Conservation (phyloP, 2,797 vertebrate genomes). For the Dallia pectoralis region DNA sequence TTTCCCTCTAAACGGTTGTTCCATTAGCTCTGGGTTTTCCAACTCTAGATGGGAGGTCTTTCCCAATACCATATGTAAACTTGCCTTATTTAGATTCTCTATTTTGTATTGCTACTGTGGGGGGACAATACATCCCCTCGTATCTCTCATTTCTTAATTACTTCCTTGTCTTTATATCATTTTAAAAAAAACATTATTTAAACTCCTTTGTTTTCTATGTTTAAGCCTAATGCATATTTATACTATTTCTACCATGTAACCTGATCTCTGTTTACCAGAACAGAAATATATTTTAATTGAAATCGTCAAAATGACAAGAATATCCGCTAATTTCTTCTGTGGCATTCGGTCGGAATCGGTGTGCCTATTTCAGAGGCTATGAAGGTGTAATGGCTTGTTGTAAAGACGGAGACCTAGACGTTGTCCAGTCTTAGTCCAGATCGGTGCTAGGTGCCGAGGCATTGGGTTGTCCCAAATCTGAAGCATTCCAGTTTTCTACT, state of each 20-base stretch:
- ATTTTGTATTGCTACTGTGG: slow-evolving; percentile 33
- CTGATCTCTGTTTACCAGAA: neutral
- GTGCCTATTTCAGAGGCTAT: neutral
- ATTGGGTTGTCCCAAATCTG: slow-evolving; percentile 33
- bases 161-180: slow-evolving; percentile 30
- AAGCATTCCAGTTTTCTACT: slow-evolving; percentile 69
- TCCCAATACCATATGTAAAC: slow-evolving; percentile 13
- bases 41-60: slow-evolving; percentile 23
- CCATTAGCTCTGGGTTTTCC: slow-evolving; percentile 6
- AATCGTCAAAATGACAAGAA: neutral
- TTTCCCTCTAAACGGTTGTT: slow-evolving; percentile 4
- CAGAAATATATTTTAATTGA: neutral
- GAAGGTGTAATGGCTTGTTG: neutral
- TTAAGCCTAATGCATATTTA: slow-evolving; percentile 13
- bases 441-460: slow-evolving; percentile 18
- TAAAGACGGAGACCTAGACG: slow-evolving; percentile 1
- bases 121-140: neutral
- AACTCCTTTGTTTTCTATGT: slow-evolving; percentile 18
- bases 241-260: neutral
- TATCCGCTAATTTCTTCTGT: neutral
- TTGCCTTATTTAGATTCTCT: slow-evolving; percentile 23
- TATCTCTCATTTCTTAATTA: slow-evolving; percentile 11
- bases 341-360: slow-evolving; percentile 16
- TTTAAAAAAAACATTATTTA: slow-evolving; percentile 32
- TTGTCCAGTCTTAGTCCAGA: slow-evolving; percentile 35